Percentiles rank a stretch among this genome's conserved stretches.
phyloP scores from a whole-genome alignment of 1,140 invertebrate species.

The Meloidogyne exigua region DNA sequence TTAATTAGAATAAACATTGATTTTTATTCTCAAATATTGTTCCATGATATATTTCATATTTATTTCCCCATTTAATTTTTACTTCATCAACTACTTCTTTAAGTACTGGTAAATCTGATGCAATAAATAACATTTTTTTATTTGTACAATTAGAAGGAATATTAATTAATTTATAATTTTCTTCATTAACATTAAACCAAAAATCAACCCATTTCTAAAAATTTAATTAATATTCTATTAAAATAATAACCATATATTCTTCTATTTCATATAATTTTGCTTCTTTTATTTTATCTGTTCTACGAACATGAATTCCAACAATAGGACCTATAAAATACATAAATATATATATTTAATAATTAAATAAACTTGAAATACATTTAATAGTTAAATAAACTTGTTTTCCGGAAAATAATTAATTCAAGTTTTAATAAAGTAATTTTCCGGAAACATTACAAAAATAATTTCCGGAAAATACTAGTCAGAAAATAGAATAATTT shows the following conservation, averaged over 20 bases:
- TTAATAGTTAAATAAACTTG: no score
- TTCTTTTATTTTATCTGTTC: slow-evolving; percentile 6
- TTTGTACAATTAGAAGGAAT: neutral
- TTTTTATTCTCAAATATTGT: neutral
- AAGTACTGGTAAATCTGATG: neutral
- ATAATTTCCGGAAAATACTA: no score
- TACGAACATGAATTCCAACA: slow-evolving; percentile 10
- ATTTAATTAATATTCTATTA: neutral
- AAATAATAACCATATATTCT: neutral
- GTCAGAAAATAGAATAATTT: no score
- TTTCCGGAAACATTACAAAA: no score
- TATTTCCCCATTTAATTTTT: neutral
- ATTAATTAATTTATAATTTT: neutral
- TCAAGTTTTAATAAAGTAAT: no score
- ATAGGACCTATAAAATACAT: neutral
- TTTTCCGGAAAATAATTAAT: no score
- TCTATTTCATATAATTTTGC: slow-evolving; percentile 2
- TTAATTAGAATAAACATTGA: neutral
- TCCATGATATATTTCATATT: neutral
- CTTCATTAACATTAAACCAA: neutral
- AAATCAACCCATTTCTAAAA: neutral
- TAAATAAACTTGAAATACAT: no score
- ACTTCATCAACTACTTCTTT: neutral
- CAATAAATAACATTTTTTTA: neutral
- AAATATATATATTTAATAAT: no score